A percentile compares a stretch with the other conserved stretches of the same genome.
phyloP scores from a whole-genome alignment of 2,888 invertebrate species.

The Ditula angustiorana region DNA sequence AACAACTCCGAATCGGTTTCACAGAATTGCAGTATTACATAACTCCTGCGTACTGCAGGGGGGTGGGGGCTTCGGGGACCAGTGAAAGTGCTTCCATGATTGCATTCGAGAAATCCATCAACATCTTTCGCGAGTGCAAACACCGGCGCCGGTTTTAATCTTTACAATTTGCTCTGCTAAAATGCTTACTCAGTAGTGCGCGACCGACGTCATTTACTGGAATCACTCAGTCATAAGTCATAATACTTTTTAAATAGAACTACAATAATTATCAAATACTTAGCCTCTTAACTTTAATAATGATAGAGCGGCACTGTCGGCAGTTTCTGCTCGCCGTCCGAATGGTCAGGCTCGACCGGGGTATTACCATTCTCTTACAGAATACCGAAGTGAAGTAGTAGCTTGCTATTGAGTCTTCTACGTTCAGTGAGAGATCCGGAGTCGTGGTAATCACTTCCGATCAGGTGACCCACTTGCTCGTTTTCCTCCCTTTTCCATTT shows the following conservation, averaged over 20 bases:
- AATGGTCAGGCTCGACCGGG: too few species aligned
- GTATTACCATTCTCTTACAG: too few species aligned
- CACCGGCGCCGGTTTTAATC: conserved; percentile 58
- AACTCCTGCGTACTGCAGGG: conserved; percentile 39
- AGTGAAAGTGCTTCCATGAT: conserved; percentile 72
- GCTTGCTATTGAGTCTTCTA: too few species aligned
- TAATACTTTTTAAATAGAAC: background rate
- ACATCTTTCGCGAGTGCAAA: conserved; percentile 57
- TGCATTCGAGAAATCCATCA: conserved; percentile 69
- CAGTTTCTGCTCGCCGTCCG: too few species aligned
- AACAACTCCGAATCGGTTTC: conserved; percentile 49
- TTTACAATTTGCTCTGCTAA: conserved; percentile 51
- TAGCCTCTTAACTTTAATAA: too few species aligned
- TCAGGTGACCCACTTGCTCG: too few species aligned
- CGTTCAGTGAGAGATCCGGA: too few species aligned
- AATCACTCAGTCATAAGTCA: conserved; percentile 6
- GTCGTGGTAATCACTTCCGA: too few species aligned
- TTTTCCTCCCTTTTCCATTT: too few species aligned
- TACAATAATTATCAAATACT: too few species aligned
- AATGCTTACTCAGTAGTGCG: conserved; percentile 22
- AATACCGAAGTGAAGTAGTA: too few species aligned
- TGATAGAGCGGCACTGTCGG: too few species aligned
- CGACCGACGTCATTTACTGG: conserved; percentile 11
- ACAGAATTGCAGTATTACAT: conserved; percentile 55
- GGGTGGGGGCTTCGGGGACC: conserved; percentile 46